Base-by-base conservation (phyloP, 2,113 vertebrate species). In the Dicaeum eximium region DNA sequence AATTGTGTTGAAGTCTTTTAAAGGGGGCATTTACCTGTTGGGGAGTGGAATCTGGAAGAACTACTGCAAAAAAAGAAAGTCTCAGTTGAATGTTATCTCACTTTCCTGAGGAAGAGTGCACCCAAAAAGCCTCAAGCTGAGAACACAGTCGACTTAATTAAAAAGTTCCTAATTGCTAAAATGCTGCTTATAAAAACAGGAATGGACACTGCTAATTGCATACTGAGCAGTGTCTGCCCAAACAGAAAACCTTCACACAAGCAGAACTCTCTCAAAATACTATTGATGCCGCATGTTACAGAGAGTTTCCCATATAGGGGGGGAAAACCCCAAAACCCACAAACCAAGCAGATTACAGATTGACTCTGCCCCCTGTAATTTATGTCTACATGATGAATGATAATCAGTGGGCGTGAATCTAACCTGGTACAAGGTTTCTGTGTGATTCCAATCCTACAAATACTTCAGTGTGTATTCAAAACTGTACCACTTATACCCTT, bases 111-210 rank as follows among this genome's bases (percentile, higher is more conserved):
- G 56, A 92, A 61, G 15, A 79, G 24, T 18, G 51, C 33, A 80
- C 81, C 80, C 64, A 75, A 89, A 91, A 94, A 89, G 61, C 23
- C 75, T 95, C 96, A 95, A 81, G 85, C 61, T 80, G 93, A 88
- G 92, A 96, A 78, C 51, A 85, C 31, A 88, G 84, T 75, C n/a
- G 5, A 92, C 89, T 94, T 96, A 94, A 96, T 95, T 92, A 80
- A 93, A 89, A 91, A 82, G 86, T 84, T 95, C 69, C 51, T 95
- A 90, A 93, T 82, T 82, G 58, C 80, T 89, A 61, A 96, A 93
- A 90, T 69, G 47, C 30, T 73, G 28, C 45, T 91, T 95, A 84
- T 65, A 77, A 90, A 92, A 86, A 11, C 50, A 90, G 86, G 71
- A 92, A 92, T 80, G 96, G 97, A 95, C 96, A 81, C 35, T 81